phyloP scores from a whole-genome alignment of 2,888 invertebrate species.

The Schizaphis graminum region DNA sequence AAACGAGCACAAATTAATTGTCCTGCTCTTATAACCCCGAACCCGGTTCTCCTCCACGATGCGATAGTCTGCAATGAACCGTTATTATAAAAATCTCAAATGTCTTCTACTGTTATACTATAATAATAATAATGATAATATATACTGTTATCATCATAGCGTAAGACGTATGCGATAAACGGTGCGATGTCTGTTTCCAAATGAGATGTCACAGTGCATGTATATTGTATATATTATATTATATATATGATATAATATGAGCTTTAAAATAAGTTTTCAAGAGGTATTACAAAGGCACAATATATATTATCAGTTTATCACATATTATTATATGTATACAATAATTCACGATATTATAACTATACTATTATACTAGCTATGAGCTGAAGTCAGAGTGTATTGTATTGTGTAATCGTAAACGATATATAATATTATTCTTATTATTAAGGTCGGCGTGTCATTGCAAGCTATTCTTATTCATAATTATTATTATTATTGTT shows the following conservation, averaged over 20 bases:
- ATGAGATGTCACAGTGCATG: background rate
- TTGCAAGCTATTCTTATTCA: background rate
- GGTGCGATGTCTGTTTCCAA: background rate
- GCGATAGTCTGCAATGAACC: background rate
- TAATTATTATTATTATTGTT: conserved; percentile 8
- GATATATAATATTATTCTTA: background rate
- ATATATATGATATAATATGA: background rate
- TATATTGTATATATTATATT: background rate
- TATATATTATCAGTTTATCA: background rate
- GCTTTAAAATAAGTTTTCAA: background rate
- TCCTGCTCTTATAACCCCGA: background rate
- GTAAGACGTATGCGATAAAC: background rate
- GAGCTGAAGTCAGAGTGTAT: background rate
- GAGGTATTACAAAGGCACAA: background rate
- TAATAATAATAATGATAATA: background rate
- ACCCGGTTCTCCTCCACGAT: background rate
- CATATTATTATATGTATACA: background rate
- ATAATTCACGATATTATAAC: background rate
- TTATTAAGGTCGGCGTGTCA: background rate
- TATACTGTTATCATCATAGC: background rate
- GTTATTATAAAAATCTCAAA: conserved; percentile 40
- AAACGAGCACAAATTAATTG: conserved; percentile 55
- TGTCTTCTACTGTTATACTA: background rate
- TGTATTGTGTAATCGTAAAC: background rate
- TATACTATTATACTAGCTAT: background rate